Evolutionary conservation across 1,140 invertebrate species (phyloP).

Genomic region (Zaprionus taronus): DNA sequence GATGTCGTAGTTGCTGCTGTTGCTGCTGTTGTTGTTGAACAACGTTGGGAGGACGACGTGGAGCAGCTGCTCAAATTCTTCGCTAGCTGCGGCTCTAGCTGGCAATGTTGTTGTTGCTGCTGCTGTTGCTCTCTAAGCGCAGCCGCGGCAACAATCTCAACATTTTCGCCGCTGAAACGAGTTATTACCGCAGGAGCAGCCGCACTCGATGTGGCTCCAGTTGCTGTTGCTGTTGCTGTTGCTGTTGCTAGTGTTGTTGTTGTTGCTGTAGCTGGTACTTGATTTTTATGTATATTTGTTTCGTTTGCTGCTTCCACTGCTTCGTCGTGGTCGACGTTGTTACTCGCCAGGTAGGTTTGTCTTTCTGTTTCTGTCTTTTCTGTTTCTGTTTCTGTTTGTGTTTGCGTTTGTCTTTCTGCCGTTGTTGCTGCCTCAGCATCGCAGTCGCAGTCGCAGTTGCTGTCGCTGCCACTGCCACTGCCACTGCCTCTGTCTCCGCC

Average conservation of each 20-base stretch:
- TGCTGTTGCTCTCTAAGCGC: constrained; percentile 67
- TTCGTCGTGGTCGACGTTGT: constrained; percentile 57
- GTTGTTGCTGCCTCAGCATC: constrained; percentile 2
- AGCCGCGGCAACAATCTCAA: constrained; percentile 85
- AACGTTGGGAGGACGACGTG: constrained; percentile 48
- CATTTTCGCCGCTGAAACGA: constrained; percentile 81
- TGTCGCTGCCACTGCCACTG: constrained; percentile 15
- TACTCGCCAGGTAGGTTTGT: constrained; percentile 80
- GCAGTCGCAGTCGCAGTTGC: neutral
- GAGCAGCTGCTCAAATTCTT: constrained; percentile 53
- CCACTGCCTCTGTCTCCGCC: constrained; percentile 14
- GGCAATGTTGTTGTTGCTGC: constrained; percentile 73
- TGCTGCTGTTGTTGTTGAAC: constrained; percentile 35
- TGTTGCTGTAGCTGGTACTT: constrained; percentile 61
- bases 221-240: constrained; percentile 51
- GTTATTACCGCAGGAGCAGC: constrained; percentile 76
- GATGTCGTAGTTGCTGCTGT: neutral
- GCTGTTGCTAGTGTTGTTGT: constrained; percentile 23
- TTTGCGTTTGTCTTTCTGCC: constrained; percentile 8
- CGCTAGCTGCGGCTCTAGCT: constrained; percentile 46
- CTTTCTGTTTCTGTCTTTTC: constrained; percentile 41
- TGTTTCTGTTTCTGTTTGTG: constrained; percentile 30
- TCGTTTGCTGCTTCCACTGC: constrained; percentile 71
- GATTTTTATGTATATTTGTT: constrained; percentile 82
- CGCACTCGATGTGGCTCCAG: constrained; percentile 34